A percentile compares a stretch with the other conserved stretches of the same genome.
Evolutionary conservation across 1,140 invertebrate species (phyloP).

Genomic region (Psilanteris sp.): DNA sequence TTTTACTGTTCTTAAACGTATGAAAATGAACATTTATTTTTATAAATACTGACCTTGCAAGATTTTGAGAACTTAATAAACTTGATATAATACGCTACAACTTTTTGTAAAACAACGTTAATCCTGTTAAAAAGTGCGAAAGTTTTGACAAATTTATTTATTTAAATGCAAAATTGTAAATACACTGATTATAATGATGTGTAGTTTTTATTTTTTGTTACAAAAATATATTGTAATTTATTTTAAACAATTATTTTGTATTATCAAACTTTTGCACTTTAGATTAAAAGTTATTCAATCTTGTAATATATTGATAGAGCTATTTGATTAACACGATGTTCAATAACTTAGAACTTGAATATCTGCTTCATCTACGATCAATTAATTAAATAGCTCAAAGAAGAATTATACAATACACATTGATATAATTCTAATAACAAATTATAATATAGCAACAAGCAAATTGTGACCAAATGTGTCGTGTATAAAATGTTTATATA

Average conservation of each 20-base stretch:
- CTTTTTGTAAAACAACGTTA: slow-evolving; percentile 14
- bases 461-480: slow-evolving; percentile 13
- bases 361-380: too few relatives aligned
- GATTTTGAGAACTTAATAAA: slow-evolving; percentile 15
- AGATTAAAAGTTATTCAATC: slow-evolving; percentile 11
- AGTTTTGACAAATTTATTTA: slow-evolving; percentile 8
- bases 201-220: too few relatives aligned
- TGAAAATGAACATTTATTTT: slow-evolving; percentile 42
- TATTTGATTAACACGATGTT: slow-evolving; percentile 27
- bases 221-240: too few relatives aligned
- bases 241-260: background rate
- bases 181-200: background rate
- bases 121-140: slow-evolving; percentile 24
- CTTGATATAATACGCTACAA: slow-evolving; percentile 2
- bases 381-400: slow-evolving; percentile 16
- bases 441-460: slow-evolving; percentile 21
- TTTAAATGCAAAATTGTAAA: slow-evolving; percentile 8
- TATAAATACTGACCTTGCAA: slow-evolving; percentile 44
- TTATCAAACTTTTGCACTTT: slow-evolving; percentile 28
- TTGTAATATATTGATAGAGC: slow-evolving; percentile 34
- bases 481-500: slow-evolving; percentile 54
- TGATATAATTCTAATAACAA: slow-evolving; percentile 31
- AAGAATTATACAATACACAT: slow-evolving; percentile 36
- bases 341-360: too few relatives aligned
- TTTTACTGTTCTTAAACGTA: slow-evolving; percentile 12